A percentile compares a stretch with the other conserved stretches of the same genome.
These are phyloP conservation scores for Paraplagusia blochii DNA, from an alignment of 2,113 vertebrate genomes.

Conservation along the genomic window DNA sequence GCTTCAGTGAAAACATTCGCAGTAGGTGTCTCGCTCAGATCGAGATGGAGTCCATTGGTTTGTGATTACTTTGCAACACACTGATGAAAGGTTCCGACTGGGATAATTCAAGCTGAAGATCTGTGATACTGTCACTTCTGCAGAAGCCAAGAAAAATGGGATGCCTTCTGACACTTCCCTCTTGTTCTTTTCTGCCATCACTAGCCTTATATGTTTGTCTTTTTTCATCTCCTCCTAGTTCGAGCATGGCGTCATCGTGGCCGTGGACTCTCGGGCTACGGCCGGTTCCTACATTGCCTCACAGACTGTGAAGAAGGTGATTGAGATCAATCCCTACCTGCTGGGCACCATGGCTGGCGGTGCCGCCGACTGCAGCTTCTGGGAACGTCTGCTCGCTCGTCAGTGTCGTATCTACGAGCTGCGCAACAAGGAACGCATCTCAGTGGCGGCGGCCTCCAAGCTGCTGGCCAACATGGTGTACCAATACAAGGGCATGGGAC, in stretches of 20 bases:
- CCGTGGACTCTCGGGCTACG: slow-evolving; percentile 89
- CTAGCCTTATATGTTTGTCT: not conserved
- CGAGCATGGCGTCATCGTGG: slow-evolving; percentile 86
- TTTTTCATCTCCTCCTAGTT: slow-evolving; percentile 71
- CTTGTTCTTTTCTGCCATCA: not conserved
- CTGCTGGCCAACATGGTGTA: slow-evolving; percentile 96
- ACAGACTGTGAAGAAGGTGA: slow-evolving; percentile 91
- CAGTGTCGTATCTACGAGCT: slow-evolving; percentile 92
- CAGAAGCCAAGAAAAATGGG: slow-evolving; percentile 5
- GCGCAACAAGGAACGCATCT: slow-evolving; percentile 92
- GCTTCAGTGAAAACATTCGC: slow-evolving; percentile 28
- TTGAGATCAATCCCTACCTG: slow-evolving; percentile 90
- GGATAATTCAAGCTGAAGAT: slow-evolving; percentile 11
- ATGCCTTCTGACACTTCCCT: slow-evolving; percentile 2
- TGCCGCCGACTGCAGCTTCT: slow-evolving; percentile 90
- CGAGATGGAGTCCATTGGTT: slow-evolving; percentile 12
- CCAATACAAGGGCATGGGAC: slow-evolving; percentile 93
- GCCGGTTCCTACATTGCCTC: slow-evolving; percentile 89
- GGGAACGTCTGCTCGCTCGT: slow-evolving; percentile 87
- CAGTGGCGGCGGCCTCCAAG: slow-evolving; percentile 89
- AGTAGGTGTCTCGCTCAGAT: slow-evolving; percentile 15
- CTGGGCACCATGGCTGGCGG: slow-evolving; percentile 93
- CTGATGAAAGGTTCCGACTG: slow-evolving; percentile 12
- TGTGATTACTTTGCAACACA: slow-evolving; percentile 14
- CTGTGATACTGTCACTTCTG: slow-evolving; percentile 19